Evolutionary conservation across 2,797 vertebrate genomes (phyloP).

Genomic region (Coregonus suidteri): DNA sequence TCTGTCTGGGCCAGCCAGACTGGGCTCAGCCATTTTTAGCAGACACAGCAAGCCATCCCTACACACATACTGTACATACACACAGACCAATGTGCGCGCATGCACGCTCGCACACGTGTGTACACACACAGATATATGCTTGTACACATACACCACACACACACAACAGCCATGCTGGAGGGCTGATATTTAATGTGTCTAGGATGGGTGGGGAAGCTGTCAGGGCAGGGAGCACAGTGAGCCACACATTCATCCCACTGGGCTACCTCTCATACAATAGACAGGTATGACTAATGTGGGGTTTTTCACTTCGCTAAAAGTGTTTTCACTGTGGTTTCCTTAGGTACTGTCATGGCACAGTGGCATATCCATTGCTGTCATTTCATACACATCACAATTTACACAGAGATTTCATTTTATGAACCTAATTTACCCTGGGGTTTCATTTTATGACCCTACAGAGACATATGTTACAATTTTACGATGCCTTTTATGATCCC

Average conservation of each 20-base stretch:
- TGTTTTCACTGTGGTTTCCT: not conserved
- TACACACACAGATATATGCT: not conserved
- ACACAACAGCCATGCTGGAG: not conserved
- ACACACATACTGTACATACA: not conserved
- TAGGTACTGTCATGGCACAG: not conserved
- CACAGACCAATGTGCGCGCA: not conserved
- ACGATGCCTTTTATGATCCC: not conserved
- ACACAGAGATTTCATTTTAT: not conserved
- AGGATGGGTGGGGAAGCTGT: not conserved
- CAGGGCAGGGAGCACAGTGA: not conserved
- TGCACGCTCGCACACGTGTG: not conserved
- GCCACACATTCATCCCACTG: not conserved
- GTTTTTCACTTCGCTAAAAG: not conserved
- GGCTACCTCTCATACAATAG: not conserved
- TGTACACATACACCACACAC: not conserved
- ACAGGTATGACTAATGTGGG: not conserved
- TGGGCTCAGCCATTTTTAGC: constrained; percentile 4
- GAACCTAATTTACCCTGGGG: too few relatives aligned
- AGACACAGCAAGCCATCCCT: not conserved
- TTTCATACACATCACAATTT: not conserved
- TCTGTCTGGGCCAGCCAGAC: not conserved
- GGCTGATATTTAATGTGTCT: not conserved
- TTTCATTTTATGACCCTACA: too few relatives aligned
- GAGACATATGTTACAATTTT: not conserved
- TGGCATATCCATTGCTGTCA: not conserved